These are phyloP conservation scores for Polyodon spathula DNA, from an alignment of 2,113 vertebrate genomes.

Conservation along the genomic window DNA sequence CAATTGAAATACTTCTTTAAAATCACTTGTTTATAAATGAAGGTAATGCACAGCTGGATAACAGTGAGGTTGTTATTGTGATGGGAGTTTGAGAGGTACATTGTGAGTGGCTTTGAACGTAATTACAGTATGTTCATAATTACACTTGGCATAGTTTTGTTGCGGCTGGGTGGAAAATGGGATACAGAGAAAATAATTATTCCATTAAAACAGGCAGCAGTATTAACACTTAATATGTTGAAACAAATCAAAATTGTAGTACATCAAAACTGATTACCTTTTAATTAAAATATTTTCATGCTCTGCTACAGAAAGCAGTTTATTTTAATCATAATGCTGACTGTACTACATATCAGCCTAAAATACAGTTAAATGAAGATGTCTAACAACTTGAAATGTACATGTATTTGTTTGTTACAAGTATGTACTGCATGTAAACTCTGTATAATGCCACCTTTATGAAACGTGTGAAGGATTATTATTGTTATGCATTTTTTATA, in stretches of 20 bases:
- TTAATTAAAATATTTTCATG: not conserved
- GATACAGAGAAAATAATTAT: not conserved
- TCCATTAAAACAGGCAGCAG: not conserved
- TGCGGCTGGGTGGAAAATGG: not conserved
- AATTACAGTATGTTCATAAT: not conserved
- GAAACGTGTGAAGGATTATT: too few species aligned
- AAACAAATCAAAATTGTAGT: not conserved
- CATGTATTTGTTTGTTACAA: too few species aligned
- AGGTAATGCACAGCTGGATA: not conserved
- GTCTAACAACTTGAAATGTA: too few species aligned
- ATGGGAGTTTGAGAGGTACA: slow-evolving; percentile 6
- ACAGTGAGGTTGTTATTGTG: not conserved
- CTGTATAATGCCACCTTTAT: too few species aligned
- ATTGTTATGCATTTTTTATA: too few species aligned
- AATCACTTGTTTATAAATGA: not conserved
- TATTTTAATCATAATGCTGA: not conserved
- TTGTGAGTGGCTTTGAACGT: not conserved
- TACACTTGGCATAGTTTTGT: not conserved
- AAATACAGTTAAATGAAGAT: too few species aligned
- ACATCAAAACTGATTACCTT: not conserved
- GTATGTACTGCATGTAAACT: too few species aligned
- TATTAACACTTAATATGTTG: not conserved
- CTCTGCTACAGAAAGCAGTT: not conserved
- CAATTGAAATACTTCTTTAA: not conserved
- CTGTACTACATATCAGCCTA: too few species aligned